Evolutionary conservation across 2,888 invertebrate species (phyloP).

Genomic region (Plutella xylostella): DNA sequence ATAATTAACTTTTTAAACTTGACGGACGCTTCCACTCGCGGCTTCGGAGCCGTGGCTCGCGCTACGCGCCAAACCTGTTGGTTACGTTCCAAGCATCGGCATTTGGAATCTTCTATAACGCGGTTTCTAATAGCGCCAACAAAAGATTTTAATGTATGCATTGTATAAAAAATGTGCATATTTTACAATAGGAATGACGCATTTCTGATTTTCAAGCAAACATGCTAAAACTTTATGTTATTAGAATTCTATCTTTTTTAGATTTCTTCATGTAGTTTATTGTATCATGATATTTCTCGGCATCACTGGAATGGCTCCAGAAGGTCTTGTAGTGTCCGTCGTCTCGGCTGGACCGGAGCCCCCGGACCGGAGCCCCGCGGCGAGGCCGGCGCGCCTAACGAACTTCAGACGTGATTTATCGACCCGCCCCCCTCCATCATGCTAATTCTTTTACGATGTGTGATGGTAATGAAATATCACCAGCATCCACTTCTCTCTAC

Average conservation of each 20-base stretch:
- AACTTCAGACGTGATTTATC: slow-evolving; percentile 59
- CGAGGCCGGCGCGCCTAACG: slow-evolving; percentile 57
- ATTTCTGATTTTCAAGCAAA: too few species aligned
- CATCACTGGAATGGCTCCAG: too few species aligned
- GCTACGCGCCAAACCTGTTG: slow-evolving; percentile 28
- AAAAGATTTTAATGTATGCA: slow-evolving; percentile 27
- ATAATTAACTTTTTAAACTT: slow-evolving; percentile 68
- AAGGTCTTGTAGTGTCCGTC: too few species aligned
- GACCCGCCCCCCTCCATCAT: slow-evolving; percentile 34
- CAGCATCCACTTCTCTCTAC: neutral
- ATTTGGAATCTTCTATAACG: slow-evolving; percentile 26
- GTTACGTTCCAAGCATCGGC: slow-evolving; percentile 22
- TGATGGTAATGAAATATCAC: slow-evolving; percentile 49
- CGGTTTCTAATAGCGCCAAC: slow-evolving; percentile 29
- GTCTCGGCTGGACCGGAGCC: too few species aligned
- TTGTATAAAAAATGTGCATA: slow-evolving; percentile 33
- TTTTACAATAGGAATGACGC: slow-evolving; percentile 18
- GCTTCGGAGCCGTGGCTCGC: slow-evolving; percentile 12
- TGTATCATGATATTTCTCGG: too few species aligned
- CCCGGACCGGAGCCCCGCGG: slow-evolving; percentile 58
- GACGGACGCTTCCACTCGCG: slow-evolving; percentile 56
- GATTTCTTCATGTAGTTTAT: too few species aligned
- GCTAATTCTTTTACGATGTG: slow-evolving; percentile 59
- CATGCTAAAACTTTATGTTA: too few species aligned
- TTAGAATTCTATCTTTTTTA: too few species aligned